These are phyloP conservation scores for Phyllopteryx taeniolatus DNA, from an alignment of 2,113 vertebrate species.

Conservation along the genomic window DNA sequence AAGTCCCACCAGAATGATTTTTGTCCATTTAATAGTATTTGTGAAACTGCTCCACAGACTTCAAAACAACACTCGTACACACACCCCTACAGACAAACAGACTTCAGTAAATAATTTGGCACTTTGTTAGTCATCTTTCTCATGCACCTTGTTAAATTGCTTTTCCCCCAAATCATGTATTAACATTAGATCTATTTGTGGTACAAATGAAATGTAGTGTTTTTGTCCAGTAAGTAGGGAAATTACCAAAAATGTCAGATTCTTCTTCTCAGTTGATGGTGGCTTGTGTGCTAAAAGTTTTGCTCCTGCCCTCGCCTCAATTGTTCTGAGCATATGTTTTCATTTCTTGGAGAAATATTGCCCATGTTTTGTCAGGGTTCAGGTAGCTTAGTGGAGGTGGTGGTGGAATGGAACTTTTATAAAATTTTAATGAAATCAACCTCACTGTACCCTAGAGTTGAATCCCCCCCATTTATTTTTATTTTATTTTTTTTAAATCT, in stretches of 20 bases:
- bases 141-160: constrained; percentile 76
- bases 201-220: constrained; percentile 72
- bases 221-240: constrained; percentile 63
- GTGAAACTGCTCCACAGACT: constrained; percentile 59
- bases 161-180: constrained; percentile 62
- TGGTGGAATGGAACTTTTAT: constrained; percentile 52
- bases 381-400: constrained; percentile 43
- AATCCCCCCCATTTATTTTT: not conserved
- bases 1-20: constrained; percentile 46
- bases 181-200: constrained; percentile 73
- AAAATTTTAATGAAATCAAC: constrained; percentile 52
- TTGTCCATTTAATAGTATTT: constrained; percentile 64
- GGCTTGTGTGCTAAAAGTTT: constrained; percentile 54
- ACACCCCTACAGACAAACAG: constrained; percentile 26
- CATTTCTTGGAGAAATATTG: constrained; percentile 55
- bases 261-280: constrained; percentile 64
- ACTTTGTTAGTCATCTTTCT: constrained; percentile 72
- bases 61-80: constrained; percentile 28
- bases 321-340: constrained; percentile 55
- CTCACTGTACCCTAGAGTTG: constrained; percentile 31
- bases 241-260: constrained; percentile 70
- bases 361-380: constrained; percentile 44
- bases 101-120: constrained; percentile 62
- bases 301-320: constrained; percentile 34
- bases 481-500: constrained; percentile 15